These are phyloP conservation scores for Ptychochromis oligacanthus DNA, from an alignment of 2,113 vertebrate genomes.

Conservation along the genomic window DNA sequence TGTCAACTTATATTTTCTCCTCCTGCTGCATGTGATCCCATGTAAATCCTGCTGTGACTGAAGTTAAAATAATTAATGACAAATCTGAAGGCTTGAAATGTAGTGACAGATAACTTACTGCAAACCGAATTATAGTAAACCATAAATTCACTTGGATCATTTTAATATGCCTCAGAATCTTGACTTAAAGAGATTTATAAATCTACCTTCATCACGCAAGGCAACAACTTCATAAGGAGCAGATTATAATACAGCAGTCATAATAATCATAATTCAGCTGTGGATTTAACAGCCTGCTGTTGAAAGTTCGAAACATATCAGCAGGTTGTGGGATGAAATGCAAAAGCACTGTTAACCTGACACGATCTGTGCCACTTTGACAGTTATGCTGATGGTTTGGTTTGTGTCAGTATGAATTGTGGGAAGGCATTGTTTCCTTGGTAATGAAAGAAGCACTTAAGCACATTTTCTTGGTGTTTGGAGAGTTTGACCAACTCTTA, in stretches of 20 bases:
- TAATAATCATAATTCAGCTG: neutral
- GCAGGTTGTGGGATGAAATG: neutral
- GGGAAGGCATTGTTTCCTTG: neutral
- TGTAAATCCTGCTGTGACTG: no score
- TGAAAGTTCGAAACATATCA: neutral
- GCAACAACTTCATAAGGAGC: neutral
- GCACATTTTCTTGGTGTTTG: neutral
- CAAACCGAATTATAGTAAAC: neutral
- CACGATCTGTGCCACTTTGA: neutral
- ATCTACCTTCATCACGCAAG: neutral
- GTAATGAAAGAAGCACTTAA: neutral
- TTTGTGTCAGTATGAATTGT: constrained; percentile 10
- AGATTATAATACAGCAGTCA: neutral
- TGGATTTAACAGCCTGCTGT: neutral
- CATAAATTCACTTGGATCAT: neutral
- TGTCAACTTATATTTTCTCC: neutral
- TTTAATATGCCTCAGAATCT: neutral
- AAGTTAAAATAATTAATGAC: no score
- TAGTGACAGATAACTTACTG: neutral
- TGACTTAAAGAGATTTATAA: neutral
- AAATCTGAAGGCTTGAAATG: neutral
- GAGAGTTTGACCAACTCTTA: neutral
- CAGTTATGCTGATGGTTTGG: neutral
- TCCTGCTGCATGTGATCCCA: no score
- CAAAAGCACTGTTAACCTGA: neutral